These are phyloP conservation scores for Leucoraja erinaceus DNA, from an alignment of 2,113 vertebrate genomes.

Conservation along the genomic window DNA sequence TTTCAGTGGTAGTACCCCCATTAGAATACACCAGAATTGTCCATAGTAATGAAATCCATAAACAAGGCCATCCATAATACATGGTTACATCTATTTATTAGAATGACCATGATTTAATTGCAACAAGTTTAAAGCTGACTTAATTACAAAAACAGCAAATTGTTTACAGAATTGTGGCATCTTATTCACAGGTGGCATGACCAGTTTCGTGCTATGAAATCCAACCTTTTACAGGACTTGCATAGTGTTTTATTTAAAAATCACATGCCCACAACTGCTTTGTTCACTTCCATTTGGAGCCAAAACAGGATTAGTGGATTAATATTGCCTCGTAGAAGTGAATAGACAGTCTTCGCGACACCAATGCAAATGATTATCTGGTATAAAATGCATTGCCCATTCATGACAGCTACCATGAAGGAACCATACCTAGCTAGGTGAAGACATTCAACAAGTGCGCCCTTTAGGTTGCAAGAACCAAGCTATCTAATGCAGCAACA, in stretches of 20 bases:
- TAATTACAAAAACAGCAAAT: constrained; percentile 44
- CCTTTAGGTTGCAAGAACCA: background rate
- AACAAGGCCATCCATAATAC: constrained; percentile 46
- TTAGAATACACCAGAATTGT: background rate
- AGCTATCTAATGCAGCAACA: background rate
- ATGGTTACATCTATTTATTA: constrained; percentile 56
- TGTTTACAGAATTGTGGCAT: constrained; percentile 26
- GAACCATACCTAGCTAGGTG: background rate
- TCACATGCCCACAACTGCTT: background rate
- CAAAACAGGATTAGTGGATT: no score
- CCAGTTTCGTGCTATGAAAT: background rate
- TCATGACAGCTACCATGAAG: background rate
- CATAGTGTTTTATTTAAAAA: background rate
- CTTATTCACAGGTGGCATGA: background rate
- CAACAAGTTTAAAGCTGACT: constrained; percentile 44
- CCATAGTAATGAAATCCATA: background rate
- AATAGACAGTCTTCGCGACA: background rate
- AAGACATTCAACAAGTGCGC: background rate
- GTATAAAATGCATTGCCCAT: background rate
- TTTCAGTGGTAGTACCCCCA: background rate
- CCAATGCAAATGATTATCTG: background rate
- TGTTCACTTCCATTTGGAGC: background rate
- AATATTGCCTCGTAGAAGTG: no score
- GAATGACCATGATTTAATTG: constrained; percentile 60
- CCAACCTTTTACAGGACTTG: background rate